Conservation (phyloP, 2,797 vertebrate genomes). For the Falco rusticolus region DNA sequence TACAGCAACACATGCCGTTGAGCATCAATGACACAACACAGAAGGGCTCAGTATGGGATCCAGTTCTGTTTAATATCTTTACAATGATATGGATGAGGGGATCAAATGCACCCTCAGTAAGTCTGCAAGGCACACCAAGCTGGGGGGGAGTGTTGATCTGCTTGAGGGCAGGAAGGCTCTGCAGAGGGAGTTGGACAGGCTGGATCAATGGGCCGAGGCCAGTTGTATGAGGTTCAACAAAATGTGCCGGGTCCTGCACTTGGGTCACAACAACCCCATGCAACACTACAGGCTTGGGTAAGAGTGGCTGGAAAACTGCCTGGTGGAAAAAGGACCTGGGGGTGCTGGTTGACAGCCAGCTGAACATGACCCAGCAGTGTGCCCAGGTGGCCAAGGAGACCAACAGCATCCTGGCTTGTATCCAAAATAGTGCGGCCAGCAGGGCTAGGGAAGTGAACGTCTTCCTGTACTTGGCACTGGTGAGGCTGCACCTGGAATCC, state of each 20-base stretch:
- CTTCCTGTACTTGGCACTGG: accelerated
- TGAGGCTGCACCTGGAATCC: accelerated
- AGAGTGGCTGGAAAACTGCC: background rate
- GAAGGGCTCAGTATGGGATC: background rate
- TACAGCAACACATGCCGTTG: background rate
- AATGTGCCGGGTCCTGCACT: background rate
- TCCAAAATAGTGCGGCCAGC: background rate
- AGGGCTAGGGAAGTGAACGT: background rate
- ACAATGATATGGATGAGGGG: background rate
- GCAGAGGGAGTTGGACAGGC: background rate
- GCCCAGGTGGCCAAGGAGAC: too few relatives aligned
- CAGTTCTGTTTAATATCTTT: background rate
- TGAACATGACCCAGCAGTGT: background rate
- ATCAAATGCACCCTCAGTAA: background rate
- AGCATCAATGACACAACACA: background rate
- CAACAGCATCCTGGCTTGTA: background rate
- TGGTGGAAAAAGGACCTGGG: background rate
- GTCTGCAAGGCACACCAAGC: background rate
- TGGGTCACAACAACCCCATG: background rate
- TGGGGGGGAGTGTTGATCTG: accelerated
- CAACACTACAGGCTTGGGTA: background rate
- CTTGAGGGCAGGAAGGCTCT: background rate
- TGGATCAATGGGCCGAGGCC: background rate
- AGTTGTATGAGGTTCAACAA: background rate
- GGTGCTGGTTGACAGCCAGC: background rate